A percentile compares a stretch with the other conserved stretches of the same genome.
Evolutionary conservation across 2,113 vertebrate genomes (phyloP).

Genomic region (Sitta europaea): DNA sequence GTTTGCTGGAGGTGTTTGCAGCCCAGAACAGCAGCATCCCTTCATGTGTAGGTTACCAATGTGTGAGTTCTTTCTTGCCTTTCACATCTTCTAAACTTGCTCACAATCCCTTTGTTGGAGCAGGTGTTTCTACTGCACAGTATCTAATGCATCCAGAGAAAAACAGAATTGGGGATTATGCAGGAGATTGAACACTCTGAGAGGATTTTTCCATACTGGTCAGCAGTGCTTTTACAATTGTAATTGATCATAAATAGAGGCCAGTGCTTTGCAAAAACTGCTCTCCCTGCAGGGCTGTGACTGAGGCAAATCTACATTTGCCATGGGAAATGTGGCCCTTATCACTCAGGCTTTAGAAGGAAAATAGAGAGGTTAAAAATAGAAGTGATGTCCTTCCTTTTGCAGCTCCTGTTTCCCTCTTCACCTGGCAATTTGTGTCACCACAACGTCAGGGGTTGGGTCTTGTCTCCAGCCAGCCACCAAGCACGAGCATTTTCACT

Average conservation of each 20-base stretch:
- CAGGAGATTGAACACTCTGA: accelerated
- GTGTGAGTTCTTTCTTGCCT: neutral
- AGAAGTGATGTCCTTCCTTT: neutral
- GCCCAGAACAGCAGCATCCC: neutral
- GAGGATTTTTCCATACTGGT: neutral
- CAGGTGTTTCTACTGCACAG: neutral
- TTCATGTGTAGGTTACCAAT: accelerated
- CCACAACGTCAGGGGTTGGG: neutral
- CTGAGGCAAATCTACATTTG: neutral
- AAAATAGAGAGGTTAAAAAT: neutral
- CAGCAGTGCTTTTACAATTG: neutral
- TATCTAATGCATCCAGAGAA: neutral
- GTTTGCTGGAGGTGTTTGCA: neutral
- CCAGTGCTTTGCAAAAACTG: neutral
- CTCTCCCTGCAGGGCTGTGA: neutral
- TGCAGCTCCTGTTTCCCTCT: neutral
- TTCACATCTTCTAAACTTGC: neutral
- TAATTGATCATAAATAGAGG: neutral
- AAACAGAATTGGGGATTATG: neutral
- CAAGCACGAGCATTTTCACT: neutral
- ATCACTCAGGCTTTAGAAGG: neutral
- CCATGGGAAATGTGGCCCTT: neutral
- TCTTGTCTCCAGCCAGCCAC: neutral
- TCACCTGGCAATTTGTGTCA: neutral
- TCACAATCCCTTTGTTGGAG: neutral